Percentiles rank a stretch among this genome's conserved stretches.
Conservation (phyloP, 2,888 invertebrate genomes). For the Agrotis puta region DNA sequence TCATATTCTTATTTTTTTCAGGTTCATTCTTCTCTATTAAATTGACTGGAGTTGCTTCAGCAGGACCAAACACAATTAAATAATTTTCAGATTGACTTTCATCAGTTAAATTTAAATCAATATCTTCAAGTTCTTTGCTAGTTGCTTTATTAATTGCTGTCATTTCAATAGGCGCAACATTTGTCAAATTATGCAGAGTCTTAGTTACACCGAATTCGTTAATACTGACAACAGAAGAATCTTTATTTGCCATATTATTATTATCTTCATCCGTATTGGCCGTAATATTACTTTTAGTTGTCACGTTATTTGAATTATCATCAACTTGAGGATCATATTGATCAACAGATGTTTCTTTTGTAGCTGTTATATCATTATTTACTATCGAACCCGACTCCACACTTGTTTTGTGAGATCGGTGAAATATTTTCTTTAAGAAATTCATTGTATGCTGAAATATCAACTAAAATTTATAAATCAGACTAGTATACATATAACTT, state of each 20-base stretch:
- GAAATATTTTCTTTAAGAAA: slow-evolving; percentile 40
- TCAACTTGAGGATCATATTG: not conserved
- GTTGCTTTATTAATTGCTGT: not conserved
- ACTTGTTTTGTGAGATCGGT: not conserved
- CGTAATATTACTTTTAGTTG: not conserved
- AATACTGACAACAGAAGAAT: not conserved
- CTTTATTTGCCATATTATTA: not conserved
- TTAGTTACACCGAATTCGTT: slow-evolving; percentile 14
- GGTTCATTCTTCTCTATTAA: not conserved
- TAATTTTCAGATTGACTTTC: not conserved
- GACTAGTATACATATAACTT: too few relatives aligned
- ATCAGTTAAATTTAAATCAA: not conserved
- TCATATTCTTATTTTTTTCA: not conserved
- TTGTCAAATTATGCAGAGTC: slow-evolving; percentile 19
- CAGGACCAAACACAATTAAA: not conserved
- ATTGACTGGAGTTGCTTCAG: not conserved
- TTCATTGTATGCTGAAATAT: slow-evolving; percentile 51
- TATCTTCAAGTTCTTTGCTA: not conserved
- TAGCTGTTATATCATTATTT: not conserved
- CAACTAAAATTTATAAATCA: not conserved
- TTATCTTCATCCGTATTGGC: not conserved
- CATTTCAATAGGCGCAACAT: slow-evolving; percentile 20
- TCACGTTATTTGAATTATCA: not conserved
- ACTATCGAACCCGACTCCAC: not conserved
- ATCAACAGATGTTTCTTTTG: not conserved